These are phyloP conservation scores for Rhagonycha fulva DNA, from an alignment of 2,888 invertebrate species.

Conservation along the genomic window DNA sequence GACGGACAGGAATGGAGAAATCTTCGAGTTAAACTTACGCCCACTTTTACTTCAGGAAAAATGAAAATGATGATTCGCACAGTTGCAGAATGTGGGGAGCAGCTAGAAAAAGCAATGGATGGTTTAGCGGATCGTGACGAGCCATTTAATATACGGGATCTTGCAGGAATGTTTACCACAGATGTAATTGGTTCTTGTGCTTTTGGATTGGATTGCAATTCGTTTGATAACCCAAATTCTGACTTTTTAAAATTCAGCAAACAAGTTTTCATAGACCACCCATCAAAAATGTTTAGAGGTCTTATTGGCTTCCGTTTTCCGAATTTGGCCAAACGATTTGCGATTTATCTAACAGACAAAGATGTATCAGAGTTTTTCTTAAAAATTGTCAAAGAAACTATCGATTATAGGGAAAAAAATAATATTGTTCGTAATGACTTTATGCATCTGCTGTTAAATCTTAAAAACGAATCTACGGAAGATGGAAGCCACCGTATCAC, in stretches of 20 bases:
- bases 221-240: slow-evolving; percentile 55
- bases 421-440: slow-evolving; percentile 6
- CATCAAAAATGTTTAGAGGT: background rate
- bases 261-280: background rate
- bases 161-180: slow-evolving; percentile 58
- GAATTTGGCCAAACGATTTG: background rate
- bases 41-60: slow-evolving; percentile 2
- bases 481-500: background rate
- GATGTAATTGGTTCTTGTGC: slow-evolving; percentile 63
- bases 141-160: slow-evolving; percentile 50
- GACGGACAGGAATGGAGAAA: slow-evolving; percentile 64
- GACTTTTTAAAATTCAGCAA: slow-evolving; percentile 20
- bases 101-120: background rate
- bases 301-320: background rate
- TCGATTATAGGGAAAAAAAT: slow-evolving; percentile 11
- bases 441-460: background rate
- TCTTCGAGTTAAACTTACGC: slow-evolving; percentile 51
- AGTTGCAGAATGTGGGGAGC: background rate
- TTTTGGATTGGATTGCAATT: slow-evolving; percentile 58
- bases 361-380: background rate
- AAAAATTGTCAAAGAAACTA: background rate
- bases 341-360: background rate
- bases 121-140: slow-evolving; percentile 41
- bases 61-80: slow-evolving; percentile 54
- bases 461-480: background rate